Base-by-base conservation (phyloP, 2,888 invertebrate genomes). In the Podabrus alpinus region DNA sequence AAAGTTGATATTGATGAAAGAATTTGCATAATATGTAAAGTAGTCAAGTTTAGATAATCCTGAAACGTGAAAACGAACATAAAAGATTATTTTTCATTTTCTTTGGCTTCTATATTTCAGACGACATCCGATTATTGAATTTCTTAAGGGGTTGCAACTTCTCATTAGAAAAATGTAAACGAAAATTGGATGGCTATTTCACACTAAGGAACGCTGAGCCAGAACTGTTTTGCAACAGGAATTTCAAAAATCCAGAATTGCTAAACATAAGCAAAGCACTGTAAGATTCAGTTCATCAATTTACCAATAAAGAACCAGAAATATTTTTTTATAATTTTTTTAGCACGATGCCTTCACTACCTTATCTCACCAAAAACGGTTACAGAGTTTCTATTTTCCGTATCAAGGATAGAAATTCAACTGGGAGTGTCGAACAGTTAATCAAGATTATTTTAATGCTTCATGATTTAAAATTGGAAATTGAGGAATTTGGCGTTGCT, bases 111-210 rank as follows among this genome's bases (percentile, higher is more conserved):
- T 15, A 1, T 17, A 25, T 60, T 60, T 16, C 9, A 24, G 94
- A 95, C 87, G 95, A 95, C 86, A 89, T 90, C 81, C 91, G 94
- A 74, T 88, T 95, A 79, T 91, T 94, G 90, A 94, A 94, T 73
- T 95, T 95, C 88, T 90, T 96, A 77, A 91, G 95, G 13, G 95
- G 95, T 24, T 94, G 94, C 88, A 95, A 95, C 88, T 95, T 95
- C 88, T 95, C 95, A 70, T 85, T 95, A 85, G 95, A 95, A 87
- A 94, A 94, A 88, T 92, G 94, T 86, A 95, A 95, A 88, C 91
- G 91, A 84, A 95, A 95, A 87, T 87, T 95, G 83, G 95, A 95
- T 86, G 94, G 95, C 94, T 95, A 95, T 87, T 95, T 95, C 86
- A 95, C 95, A 11, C 94, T 95, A 94, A 90, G 95, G 17, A 90